Conservation (phyloP, 1,140 invertebrate species). For the Argopecten irradians region DNA sequence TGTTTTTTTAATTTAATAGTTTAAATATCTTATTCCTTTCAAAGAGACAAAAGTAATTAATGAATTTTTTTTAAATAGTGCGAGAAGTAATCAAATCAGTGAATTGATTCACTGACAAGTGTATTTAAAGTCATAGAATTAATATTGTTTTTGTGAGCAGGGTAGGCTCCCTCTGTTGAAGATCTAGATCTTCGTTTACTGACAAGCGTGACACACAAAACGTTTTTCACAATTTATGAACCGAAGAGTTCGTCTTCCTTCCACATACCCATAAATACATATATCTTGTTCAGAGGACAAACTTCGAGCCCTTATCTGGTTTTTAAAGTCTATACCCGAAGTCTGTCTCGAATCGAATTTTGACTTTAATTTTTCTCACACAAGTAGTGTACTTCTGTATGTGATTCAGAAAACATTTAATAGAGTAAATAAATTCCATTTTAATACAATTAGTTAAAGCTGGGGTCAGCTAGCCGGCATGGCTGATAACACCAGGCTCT, state of each 20-base stretch:
- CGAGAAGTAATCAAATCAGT: neutral
- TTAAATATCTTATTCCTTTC: neutral
- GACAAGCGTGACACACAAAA: slow-evolving; percentile 20
- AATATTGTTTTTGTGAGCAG: slow-evolving; percentile 9
- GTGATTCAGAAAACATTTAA: neutral
- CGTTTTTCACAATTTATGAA: slow-evolving; percentile 23
- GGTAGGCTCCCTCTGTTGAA: neutral
- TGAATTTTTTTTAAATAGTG: neutral
- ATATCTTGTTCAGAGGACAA: neutral
- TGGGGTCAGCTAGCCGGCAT: neutral
- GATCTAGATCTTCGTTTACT: slow-evolving; percentile 15
- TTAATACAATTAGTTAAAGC: neutral
- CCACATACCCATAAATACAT: neutral
- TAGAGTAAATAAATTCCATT: neutral
- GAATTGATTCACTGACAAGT: neutral
- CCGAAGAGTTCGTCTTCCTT: neutral
- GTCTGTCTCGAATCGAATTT: neutral
- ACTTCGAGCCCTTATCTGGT: neutral
- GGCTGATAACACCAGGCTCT: neutral
- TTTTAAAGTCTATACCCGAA: neutral
- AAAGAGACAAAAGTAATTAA: neutral
- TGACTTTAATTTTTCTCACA: slow-evolving; percentile 4
- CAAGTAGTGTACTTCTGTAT: neutral
- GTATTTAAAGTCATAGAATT: neutral
- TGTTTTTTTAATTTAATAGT: neutral